A percentile compares a stretch with the other conserved stretches of the same genome.
phyloP scores from a whole-genome alignment of 2,797 vertebrate species.

The Lepus oiostolus region DNA sequence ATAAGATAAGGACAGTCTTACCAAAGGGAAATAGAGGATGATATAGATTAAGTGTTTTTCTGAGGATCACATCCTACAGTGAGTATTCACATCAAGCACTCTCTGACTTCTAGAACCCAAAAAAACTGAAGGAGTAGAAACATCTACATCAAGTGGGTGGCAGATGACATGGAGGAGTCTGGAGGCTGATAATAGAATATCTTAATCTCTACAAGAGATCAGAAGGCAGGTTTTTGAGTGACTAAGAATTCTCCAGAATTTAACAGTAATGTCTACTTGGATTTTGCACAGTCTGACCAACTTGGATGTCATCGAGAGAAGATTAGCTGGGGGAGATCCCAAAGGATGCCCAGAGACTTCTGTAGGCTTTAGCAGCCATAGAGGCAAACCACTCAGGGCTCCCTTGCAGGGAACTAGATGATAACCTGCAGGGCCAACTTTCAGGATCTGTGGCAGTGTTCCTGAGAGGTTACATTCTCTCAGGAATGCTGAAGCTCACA shows the following conservation, averaged over 20 bases:
- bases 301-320: neutral
- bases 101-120: neutral
- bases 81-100: neutral
- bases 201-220: constrained; percentile 26
- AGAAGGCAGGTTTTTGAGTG: neutral
- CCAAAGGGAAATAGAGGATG: neutral
- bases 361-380: neutral
- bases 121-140: neutral
- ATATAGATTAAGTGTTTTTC: neutral
- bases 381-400: neutral
- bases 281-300: neutral
- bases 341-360: neutral
- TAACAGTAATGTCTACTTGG: neutral
- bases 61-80: neutral
- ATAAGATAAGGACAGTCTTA: neutral
- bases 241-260: neutral
- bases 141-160: neutral
- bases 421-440: no score
- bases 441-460: neutral
- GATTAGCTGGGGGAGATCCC: neutral
- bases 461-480: neutral
- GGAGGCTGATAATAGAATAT: neutral
- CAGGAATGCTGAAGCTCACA: neutral
- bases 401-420: neutral
- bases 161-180: neutral